These are phyloP conservation scores for Thera britannica DNA, from an alignment of 2,888 invertebrate species.

Conservation along the genomic window DNA sequence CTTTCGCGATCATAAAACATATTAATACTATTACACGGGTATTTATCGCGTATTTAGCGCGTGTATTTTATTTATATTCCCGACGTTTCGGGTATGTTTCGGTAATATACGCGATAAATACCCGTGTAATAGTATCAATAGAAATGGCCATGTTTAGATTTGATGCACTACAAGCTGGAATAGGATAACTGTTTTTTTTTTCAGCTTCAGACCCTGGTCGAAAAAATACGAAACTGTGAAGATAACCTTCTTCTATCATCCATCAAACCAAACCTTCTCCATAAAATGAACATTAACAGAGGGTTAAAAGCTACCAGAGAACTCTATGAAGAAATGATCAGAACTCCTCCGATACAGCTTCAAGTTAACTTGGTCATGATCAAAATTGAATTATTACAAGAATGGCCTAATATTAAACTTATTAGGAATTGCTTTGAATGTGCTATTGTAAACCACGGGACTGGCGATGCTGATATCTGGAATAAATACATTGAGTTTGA, in stretches of 20 bases:
- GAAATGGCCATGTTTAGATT: no score
- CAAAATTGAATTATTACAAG: slow-evolving; percentile 78
- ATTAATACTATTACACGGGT: no score
- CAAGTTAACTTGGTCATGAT: slow-evolving; percentile 87
- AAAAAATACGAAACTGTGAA: slow-evolving; percentile 77
- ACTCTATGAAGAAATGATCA: slow-evolving; percentile 85
- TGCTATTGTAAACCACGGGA: slow-evolving; percentile 87
- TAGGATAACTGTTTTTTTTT: slow-evolving; percentile 29
- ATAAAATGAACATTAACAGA: slow-evolving; percentile 80
- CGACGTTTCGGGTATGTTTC: no score
- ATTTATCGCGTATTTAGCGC: no score
- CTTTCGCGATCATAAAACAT: no score
- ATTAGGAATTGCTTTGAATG: slow-evolving; percentile 86
- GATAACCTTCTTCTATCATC: slow-evolving; percentile 75
- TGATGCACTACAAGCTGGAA: no score
- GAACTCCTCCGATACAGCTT: slow-evolving; percentile 84
- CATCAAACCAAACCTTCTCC: slow-evolving; percentile 86
- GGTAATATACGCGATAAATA: no score
- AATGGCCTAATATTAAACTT: slow-evolving; percentile 71
- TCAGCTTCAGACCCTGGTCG: slow-evolving; percentile 69
- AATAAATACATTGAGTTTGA: slow-evolving; percentile 90
- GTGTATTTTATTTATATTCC: no score
- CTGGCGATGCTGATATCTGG: slow-evolving; percentile 88
- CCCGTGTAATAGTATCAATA: no score
- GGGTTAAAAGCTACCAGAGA: slow-evolving; percentile 86